Base-by-base conservation (phyloP, 2,113 vertebrate genomes). In the Geococcyx californianus region DNA sequence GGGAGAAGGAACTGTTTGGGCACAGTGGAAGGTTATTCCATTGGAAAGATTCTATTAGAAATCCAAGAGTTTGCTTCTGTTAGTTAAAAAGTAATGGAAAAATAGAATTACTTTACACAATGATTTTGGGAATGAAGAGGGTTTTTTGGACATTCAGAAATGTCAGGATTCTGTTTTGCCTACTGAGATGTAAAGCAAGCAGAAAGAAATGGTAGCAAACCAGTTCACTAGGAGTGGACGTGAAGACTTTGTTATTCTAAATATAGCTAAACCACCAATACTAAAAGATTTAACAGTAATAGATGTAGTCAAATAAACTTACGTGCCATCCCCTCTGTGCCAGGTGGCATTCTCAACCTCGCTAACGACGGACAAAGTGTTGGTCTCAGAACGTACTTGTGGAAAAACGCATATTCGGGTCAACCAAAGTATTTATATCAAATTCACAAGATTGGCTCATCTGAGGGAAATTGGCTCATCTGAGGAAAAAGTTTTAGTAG, bases 371-470 rank as follows among this genome's bases (percentile, higher is more conserved):
- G 77, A 42, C 45, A 25, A 55, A 74, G 11, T 4, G 13, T 29
- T 54, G 16, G 21, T 28, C 18, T 26, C 11, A 54, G 10, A 60
- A 58, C 0, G 10, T 1, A 38, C 38, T 21, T 63, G 33, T 31
- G 28, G 24, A 13, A 77, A 95, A 95, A 92, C 20, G 68, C 19
- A 89, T 68, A 94, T 93, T 33, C 73, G 84, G 91, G 93, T 81
- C 93, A 93, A 28, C 42, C 44, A 38, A 90, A 75, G 64, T 96
- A 95, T 96, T 97, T 93, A 63, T 95, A 92, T 33, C 86, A 31
- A 75, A 93, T 90, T 92, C 89, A 81, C 64, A 25, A 63, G 72
- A 70, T 67, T 76, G 51, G 6, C 82, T 93, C 51, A 70, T 49
- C 69, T 17, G 24, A 84, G 31, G 26, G 36, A 13, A 58, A 55